Base-by-base conservation (phyloP, 2,888 invertebrate genomes). In the Lumbricus terrestris region DNA sequence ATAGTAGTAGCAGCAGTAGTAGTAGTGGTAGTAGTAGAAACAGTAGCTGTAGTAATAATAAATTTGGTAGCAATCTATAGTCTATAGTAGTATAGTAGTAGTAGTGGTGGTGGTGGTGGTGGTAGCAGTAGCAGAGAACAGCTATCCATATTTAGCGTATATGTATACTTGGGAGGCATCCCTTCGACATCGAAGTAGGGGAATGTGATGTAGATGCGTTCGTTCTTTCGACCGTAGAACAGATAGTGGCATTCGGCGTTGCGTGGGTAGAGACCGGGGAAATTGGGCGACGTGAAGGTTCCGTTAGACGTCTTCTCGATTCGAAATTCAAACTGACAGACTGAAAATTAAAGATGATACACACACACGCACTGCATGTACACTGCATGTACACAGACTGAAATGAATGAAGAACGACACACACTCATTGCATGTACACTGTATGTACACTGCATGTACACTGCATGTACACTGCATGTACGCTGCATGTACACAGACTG, bases 111-210 rank as follows among this genome's bases (percentile, higher is more conserved):
- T n/a, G 11, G 29, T n/a, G 16, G 8, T 69, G n/a, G 34, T 85
- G 29, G 29, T 15, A 35, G n/a, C 16, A 37, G 88, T 29, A 23
- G 40, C 6, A 11, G 69, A 69, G 69, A 69, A 1, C 13, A 69
- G 29, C n/a, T n/a, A 11, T n/a, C n/a, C n/a, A n/a, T n/a, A n/a
- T n/a, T n/a, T n/a, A n/a, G n/a, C n/a, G n/a, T n/a, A n/a, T n/a
- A n/a, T n/a, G n/a, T 97, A 97, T 96, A 98, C 98, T 93, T 93
- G 90, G 98, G 98, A 93, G 97, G 96, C 91, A 98, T 97, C 92
- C 98, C 99, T 95, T 99, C 98, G 88, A 99, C 97, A 89, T 97
- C 97, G 95, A 98, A 97, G 95, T 97, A 97, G 94, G 97, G 97
- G 96, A 98, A 98, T 93, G 96, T 96, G 94, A 98, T 96, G 96